Conservation (phyloP, 2,113 vertebrate genomes). For the Stercorarius parasiticus region DNA sequence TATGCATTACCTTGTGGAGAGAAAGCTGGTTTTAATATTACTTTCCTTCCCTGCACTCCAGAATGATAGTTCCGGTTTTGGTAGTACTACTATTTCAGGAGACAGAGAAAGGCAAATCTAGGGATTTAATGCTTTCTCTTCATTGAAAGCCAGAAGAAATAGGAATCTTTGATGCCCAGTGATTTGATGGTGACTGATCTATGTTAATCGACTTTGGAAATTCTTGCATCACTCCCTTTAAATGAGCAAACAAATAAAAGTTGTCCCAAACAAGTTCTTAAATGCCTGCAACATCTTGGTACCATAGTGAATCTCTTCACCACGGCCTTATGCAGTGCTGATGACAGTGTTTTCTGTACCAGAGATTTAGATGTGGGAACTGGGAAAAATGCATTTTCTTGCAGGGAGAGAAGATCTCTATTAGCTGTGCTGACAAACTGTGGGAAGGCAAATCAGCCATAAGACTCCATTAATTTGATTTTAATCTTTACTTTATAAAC, state of each 20-base stretch:
- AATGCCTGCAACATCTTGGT: not conserved
- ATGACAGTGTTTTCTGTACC: not conserved
- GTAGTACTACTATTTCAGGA: not conserved
- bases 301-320: not conserved
- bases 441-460: not conserved
- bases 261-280: not conserved
- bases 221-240: not conserved
- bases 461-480: slow-evolving; percentile 43
- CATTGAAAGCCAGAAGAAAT: not conserved
- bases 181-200: not conserved
- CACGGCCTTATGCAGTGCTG: rapidly evolving
- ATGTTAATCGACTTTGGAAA: not conserved
- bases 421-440: not conserved
- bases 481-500: slow-evolving; percentile 56
- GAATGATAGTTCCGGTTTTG: not conserved
- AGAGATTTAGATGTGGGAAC: not conserved
- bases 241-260: not conserved
- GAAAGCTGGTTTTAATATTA: slow-evolving; percentile 3
- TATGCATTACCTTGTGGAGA: not conserved
- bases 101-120: not conserved
- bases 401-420: not conserved
- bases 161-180: not conserved
- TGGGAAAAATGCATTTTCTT: not conserved
- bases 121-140: not conserved
- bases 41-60: not conserved